Evolutionary conservation across 2,888 invertebrate genomes (phyloP).

Genomic region (Lithophane leautieri): DNA sequence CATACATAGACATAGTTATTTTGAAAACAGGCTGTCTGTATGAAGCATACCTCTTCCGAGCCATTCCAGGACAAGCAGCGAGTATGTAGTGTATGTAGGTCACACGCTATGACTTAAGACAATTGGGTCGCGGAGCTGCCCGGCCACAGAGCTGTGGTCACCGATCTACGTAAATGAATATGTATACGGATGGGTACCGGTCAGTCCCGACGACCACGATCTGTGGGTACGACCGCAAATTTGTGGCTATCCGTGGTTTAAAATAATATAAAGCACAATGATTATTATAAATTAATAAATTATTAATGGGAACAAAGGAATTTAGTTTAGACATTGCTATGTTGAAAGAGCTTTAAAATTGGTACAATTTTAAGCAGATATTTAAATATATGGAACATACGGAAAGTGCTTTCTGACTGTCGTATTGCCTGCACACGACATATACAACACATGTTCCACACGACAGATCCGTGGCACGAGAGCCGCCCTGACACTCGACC

Average conservation of each 20-base stretch:
- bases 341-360: neutral
- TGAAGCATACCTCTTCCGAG: conserved; percentile 2
- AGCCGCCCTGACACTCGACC: conserved; percentile 13
- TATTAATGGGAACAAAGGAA: neutral
- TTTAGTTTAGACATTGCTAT: neutral
- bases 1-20: neutral
- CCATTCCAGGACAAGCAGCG: neutral
- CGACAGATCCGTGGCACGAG: conserved; percentile 26
- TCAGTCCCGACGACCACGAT: conserved; percentile 45
- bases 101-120: conserved; percentile 55
- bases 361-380: neutral
- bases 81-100: conserved; percentile 38
- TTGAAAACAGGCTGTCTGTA: neutral
- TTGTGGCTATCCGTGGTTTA: conserved; percentile 39
- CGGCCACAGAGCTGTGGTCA: conserved; percentile 43
- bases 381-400: neutral
- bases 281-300: neutral
- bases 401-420: neutral
- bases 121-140: conserved; percentile 49
- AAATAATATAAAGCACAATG: conserved; percentile 24
- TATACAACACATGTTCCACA: conserved; percentile 1
- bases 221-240: conserved; percentile 41
- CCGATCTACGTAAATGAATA: conserved; percentile 45
- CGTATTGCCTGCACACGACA: neutral
- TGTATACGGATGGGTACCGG: conserved; percentile 43